Evolutionary conservation across 2,797 vertebrate genomes (phyloP), one percentile per base, ranked within the genome.

Genomic region (Phrynocephalus vlangalii): DNA sequence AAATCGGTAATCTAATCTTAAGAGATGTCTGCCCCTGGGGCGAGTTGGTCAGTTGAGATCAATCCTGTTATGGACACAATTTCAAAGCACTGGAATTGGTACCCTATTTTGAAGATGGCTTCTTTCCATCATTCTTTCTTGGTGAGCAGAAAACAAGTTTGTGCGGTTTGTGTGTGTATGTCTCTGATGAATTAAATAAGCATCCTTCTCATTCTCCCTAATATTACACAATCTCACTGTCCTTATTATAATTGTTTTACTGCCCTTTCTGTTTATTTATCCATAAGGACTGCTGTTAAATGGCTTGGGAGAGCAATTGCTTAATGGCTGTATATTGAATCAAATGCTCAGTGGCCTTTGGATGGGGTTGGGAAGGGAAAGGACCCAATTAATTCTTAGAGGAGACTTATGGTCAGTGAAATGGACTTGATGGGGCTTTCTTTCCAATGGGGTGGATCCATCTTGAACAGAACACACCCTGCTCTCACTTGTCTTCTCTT

Each of bases 231-330:
- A 97, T 97, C 95, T 96, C 97, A 96, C 97, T 97, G 98, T 98
- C 97, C 96, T 96, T 92, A 92, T 90, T 92, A 72, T 99, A 98
- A 99, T 99, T 99, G 97, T 97, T 98, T 98, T 98, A 98, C 97
- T 96, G 96, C 97, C 96, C 94, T 96, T 97, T 96, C 90, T 98
- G 97, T 98, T 98, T 97, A 96, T 98, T 97, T 98, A 97, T 97
- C 97, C 97, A 97, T 94, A 95, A 98, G 97, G 96, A 96, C 97
- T 93, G 96, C 91, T 97, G 98, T 97, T 97, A 98, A 99, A 99
- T 99, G 98, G 96, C 96, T 97, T 96, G 97, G 95, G 94, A 96
- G 93, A 96, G 93, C 96, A 95, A 96, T 96, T 92, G 96, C 96
- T 95, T 99, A 99, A 99, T 99, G 98, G 97, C 95, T 97, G 91